These are phyloP conservation scores for Eidolon helvum DNA, from an alignment of 2,113 vertebrate genomes.

Conservation along the genomic window DNA sequence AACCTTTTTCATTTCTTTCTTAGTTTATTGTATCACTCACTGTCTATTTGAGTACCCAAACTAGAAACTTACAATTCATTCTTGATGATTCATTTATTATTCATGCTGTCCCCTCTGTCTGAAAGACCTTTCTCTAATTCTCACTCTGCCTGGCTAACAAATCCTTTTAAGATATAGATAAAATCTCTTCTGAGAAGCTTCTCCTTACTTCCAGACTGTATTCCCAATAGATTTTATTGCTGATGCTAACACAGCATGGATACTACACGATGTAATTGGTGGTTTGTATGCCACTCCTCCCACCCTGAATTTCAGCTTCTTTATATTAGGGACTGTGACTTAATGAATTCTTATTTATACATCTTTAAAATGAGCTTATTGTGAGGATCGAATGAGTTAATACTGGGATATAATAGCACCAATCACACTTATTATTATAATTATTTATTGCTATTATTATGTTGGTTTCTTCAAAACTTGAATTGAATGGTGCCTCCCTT, in stretches of 20 bases:
- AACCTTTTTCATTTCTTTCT: neutral
- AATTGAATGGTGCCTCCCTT: neutral
- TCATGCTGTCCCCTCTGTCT: neutral
- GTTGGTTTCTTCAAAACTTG: neutral
- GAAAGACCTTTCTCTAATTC: neutral
- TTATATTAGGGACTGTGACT: neutral
- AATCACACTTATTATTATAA: neutral
- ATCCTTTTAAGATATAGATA: neutral
- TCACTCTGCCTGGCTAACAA: neutral
- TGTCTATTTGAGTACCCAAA: neutral
- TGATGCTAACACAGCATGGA: neutral
- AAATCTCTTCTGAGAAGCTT: neutral
- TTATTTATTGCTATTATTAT: neutral
- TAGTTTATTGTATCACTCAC: neutral
- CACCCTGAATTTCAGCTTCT: neutral
- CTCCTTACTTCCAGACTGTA: neutral
- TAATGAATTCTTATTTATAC: neutral
- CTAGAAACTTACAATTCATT: neutral
- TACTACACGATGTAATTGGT: neutral
- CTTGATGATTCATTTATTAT: conserved; percentile 12
- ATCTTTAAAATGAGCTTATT: conserved; percentile 18
- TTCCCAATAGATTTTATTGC: neutral
- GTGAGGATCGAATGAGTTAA: neutral
- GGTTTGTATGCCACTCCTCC: neutral
- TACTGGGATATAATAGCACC: neutral